A percentile compares a stretch with the other conserved stretches of the same genome.
Evolutionary conservation across 1,140 invertebrate genomes (phyloP).

Genomic region (Drusus annulatus): DNA sequence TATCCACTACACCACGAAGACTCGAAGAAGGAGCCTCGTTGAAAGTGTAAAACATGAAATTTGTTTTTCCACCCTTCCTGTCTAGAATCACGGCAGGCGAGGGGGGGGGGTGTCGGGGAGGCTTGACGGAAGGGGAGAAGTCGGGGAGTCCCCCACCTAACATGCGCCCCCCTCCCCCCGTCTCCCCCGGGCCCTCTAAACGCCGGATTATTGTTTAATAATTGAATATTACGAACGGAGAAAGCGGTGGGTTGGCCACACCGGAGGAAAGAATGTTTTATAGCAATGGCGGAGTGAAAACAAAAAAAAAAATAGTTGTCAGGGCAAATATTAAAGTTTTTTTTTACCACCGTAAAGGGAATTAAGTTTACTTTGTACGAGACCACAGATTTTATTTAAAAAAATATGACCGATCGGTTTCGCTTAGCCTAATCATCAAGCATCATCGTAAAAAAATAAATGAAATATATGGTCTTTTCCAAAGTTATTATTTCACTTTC

Average conservation of each 20-base stretch:
- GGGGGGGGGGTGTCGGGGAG: background rate
- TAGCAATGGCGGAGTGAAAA: background rate
- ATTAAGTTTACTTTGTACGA: too few relatives aligned
- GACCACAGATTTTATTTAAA: too few relatives aligned
- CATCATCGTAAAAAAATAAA: too few relatives aligned
- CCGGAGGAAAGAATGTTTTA: conserved; percentile 42
- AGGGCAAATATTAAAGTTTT: too few relatives aligned
- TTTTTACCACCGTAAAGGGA: too few relatives aligned
- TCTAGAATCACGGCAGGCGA: background rate
- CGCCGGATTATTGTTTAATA: conserved; percentile 59
- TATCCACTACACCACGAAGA: too few relatives aligned
- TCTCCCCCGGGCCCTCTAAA: conserved; percentile 50
- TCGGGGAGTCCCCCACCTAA: conserved; percentile 6
- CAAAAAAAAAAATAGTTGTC: too few relatives aligned
- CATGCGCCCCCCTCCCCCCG: too few relatives aligned
- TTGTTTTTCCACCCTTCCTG: background rate
- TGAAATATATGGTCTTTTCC: too few relatives aligned
- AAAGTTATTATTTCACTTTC: too few relatives aligned
- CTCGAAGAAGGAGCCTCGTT: background rate
- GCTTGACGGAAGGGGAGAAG: background rate
- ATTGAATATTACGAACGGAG: conserved; percentile 56
- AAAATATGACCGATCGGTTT: too few relatives aligned
- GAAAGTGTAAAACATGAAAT: background rate
- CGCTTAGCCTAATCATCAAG: too few relatives aligned
- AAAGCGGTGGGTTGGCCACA: conserved; percentile 9